Evolutionary conservation across 1,140 invertebrate species (phyloP).

Genomic region (Dreissena polymorpha): DNA sequence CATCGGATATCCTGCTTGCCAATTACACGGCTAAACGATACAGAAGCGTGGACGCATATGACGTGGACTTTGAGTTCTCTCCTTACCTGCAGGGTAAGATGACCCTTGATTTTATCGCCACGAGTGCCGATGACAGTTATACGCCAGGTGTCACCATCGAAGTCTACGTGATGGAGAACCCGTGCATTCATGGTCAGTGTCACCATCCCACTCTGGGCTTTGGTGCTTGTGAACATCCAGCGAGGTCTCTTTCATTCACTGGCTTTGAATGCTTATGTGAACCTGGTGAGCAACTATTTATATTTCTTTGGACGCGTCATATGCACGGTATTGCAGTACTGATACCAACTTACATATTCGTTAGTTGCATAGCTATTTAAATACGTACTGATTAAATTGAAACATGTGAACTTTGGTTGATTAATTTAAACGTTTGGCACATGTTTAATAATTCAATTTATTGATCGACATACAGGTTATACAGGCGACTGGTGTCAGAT

Average conservation of each 20-base stretch:
- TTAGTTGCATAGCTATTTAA: too few species aligned
- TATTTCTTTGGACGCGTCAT: too few species aligned
- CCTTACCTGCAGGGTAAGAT: slow-evolving; percentile 8
- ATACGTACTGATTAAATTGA: too few species aligned
- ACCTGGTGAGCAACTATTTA: background rate
- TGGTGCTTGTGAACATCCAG: slow-evolving; percentile 14
- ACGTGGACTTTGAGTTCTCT: slow-evolving; percentile 4
- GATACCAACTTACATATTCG: too few species aligned
- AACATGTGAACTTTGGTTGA: too few species aligned
- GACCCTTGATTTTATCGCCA: slow-evolving; percentile 10
- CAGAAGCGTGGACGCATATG: background rate
- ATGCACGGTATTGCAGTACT: too few species aligned
- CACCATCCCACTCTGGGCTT: background rate
- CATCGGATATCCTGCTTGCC: background rate
- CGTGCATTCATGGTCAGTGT: slow-evolving; percentile 51
- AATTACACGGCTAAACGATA: slow-evolving; percentile 13
- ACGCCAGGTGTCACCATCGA: slow-evolving; percentile 25
- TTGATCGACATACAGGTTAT: slow-evolving; percentile 7
- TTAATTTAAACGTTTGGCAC: too few species aligned
- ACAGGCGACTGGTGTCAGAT: slow-evolving; percentile 42
- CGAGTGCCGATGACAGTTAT: background rate
- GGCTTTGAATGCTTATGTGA: slow-evolving; percentile 44
- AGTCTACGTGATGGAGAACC: slow-evolving; percentile 39
- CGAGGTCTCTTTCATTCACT: slow-evolving; percentile 34
- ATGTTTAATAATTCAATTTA: too few species aligned